Conservation (phyloP, 2,113 vertebrate species). For the Odobenus rosmarus region DNA sequence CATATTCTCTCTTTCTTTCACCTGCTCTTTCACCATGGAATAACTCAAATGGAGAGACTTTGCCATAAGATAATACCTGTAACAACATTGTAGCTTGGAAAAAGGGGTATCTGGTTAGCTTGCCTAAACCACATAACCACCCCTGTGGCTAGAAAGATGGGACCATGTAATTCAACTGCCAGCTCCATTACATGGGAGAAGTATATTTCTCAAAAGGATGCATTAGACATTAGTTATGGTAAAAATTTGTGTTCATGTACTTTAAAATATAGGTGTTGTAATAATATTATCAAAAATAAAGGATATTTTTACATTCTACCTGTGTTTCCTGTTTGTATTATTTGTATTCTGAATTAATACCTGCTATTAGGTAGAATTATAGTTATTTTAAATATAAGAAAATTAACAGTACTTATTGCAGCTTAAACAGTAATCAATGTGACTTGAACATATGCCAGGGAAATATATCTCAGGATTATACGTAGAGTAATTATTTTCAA, state of each 20-base stretch:
- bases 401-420: background rate
- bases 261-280: background rate
- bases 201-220: background rate
- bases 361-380: background rate
- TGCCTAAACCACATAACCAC: background rate
- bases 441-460: background rate
- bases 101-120: background rate
- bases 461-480: conserved; percentile 29
- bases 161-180: background rate
- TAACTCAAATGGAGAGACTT: background rate
- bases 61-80: background rate
- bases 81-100: background rate
- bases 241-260: background rate
- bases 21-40: background rate
- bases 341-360: background rate
- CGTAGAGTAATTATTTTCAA: background rate
- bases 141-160: background rate
- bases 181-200: background rate
- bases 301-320: background rate
- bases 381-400: conserved; percentile 31
- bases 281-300: background rate
- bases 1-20: background rate
- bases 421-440: conserved; percentile 15
- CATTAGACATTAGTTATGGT: background rate
- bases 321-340: conserved; percentile 10